These are phyloP conservation scores for Nematolebias whitei DNA, from an alignment of 2,113 vertebrate species.

Conservation along the genomic window DNA sequence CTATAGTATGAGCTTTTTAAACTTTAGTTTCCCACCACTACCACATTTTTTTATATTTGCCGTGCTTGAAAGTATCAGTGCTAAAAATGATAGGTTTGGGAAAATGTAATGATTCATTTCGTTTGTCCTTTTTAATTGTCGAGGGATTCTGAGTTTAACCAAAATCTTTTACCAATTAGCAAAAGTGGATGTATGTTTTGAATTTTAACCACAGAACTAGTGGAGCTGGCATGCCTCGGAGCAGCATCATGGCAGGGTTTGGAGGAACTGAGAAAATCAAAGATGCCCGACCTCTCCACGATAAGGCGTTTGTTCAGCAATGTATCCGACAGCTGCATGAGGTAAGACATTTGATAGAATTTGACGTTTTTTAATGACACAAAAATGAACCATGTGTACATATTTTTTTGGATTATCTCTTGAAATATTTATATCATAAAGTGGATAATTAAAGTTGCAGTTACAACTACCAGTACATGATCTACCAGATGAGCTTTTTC, in stretches of 20 bases:
- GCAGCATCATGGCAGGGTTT: slow-evolving; percentile 86
- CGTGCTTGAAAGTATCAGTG: too few relatives aligned
- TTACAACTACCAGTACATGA: too few relatives aligned
- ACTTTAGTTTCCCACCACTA: too few relatives aligned
- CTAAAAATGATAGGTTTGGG: too few relatives aligned
- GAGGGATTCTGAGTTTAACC: background rate
- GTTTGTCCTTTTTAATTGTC: background rate
- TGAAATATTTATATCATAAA: too few relatives aligned
- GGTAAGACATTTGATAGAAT: slow-evolving; percentile 69
- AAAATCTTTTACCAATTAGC: background rate
- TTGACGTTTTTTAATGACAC: too few relatives aligned
- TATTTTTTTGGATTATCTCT: too few relatives aligned
- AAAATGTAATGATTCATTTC: background rate
- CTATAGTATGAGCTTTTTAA: too few relatives aligned
- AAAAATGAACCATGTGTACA: too few relatives aligned
- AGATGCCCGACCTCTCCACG: slow-evolving; percentile 91
- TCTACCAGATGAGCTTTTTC: too few relatives aligned
- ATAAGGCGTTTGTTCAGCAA: slow-evolving; percentile 92
- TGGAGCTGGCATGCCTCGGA: slow-evolving; percentile 81
- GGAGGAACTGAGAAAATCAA: slow-evolving; percentile 93
- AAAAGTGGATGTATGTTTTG: background rate
- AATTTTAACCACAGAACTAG: slow-evolving; percentile 75
- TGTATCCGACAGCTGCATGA: slow-evolving; percentile 93
- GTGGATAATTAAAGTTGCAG: too few relatives aligned
- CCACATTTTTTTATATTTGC: too few relatives aligned